These are phyloP conservation scores for Trachymyrmex septentrionalis DNA, from an alignment of 1,140 invertebrate genomes.

Conservation along the genomic window DNA sequence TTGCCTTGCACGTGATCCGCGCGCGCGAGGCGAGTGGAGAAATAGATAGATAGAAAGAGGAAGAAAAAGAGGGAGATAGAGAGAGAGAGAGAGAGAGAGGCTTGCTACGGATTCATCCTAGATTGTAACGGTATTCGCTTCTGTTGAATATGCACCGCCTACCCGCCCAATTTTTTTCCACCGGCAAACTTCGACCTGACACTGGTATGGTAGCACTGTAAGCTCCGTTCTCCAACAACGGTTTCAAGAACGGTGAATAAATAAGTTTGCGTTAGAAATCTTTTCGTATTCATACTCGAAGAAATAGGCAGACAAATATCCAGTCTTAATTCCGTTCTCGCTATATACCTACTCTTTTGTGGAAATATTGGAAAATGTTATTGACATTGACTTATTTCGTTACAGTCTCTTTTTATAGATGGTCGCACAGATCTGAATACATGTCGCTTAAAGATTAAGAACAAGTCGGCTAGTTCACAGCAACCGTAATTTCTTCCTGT, in stretches of 20 bases:
- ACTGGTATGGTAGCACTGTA: neutral
- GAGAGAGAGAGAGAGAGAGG: neutral
- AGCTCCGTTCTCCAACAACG: neutral
- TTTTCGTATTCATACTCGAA: neutral
- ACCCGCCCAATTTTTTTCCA: conserved; percentile 13
- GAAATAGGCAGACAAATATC: neutral
- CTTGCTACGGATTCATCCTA: conserved; percentile 38
- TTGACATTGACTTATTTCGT: neutral
- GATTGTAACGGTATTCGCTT: conserved; percentile 49
- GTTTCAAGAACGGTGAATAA: conserved; percentile 11
- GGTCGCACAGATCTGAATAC: neutral
- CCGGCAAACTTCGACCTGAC: conserved; percentile 20
- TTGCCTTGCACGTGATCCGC: conserved; percentile 35
- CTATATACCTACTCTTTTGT: neutral
- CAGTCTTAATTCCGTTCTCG: neutral
- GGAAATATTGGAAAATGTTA: conserved; percentile 10
- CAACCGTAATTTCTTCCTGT: neutral
- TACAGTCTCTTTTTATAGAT: neutral
- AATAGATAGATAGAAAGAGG: conserved; percentile 1
- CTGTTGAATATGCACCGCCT: conserved; percentile 48
- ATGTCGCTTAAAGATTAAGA: neutral
- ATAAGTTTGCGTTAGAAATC: neutral
- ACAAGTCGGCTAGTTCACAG: neutral
- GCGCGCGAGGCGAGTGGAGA: conserved; percentile 1
- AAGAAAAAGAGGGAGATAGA: neutral